Base-by-base conservation (phyloP, 2,888 invertebrate genomes). In the Agriopis aurantiaria region DNA sequence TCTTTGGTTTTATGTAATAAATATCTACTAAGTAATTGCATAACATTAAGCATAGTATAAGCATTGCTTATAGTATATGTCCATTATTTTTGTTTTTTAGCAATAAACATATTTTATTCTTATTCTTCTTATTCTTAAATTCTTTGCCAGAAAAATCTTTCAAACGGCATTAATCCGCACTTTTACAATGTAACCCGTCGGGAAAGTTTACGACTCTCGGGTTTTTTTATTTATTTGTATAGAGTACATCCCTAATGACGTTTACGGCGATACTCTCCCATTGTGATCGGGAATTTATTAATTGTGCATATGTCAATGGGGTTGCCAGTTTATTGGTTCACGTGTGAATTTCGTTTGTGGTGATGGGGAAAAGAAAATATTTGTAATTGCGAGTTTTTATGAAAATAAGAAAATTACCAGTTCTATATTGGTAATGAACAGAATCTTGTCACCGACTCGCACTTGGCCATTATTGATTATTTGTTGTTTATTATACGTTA, bases 141-240 rank as follows among this genome's bases (percentile, higher is more conserved):
- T 86, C 88, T 85, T 73, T 88, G 86, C 6, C 75, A 55, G 64
- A 9, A 59, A 73, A 74, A 80, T 80, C 83, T 84, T 85, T 85
- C 81, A 86, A 85, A 86, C 80, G 70, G 72, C 73, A 40, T 46
- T 87, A 88, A 88, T 87, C 82, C 83, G 76, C 75, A 80, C 79
- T 75, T 82, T 80, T 80, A 86, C 85, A 86, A 79, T 84, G 82
- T 82, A 67, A 67, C 72, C 74, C 72, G 74, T 75, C 72, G 69
- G 75, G 71, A 79, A 81, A 81, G 69, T 87, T 87, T 85, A 88
- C 78, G 87, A 86, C 66, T 79, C 76, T 77, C 75, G 75, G 75
- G 58, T 72, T 78, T 79, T 76, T 77, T 78, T 78, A 80, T 76
- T 77, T 78, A 78, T 63, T 57, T 45, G 63, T 55, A 1, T 3